Percentiles rank a stretch among this genome's conserved stretches.
These are phyloP conservation scores for Sclerodermus sp. DNA, from an alignment of 2,888 invertebrate genomes.

Conservation along the genomic window DNA sequence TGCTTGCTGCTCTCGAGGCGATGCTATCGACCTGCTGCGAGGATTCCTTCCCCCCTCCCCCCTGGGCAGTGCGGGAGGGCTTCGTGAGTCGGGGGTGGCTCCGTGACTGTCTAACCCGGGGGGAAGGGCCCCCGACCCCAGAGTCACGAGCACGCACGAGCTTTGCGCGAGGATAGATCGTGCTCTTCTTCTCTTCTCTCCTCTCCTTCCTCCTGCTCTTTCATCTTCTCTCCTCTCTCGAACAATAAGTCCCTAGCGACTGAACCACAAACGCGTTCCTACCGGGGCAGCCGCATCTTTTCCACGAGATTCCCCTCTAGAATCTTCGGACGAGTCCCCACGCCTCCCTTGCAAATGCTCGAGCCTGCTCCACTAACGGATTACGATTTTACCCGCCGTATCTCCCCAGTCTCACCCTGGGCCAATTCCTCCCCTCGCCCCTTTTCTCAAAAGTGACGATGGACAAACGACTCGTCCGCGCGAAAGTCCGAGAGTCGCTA, in stretches of 20 bases:
- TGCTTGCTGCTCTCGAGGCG: constrained; percentile 44
- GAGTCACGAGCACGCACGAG: constrained; percentile 49
- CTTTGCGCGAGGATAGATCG: constrained; percentile 36
- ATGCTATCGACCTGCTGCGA: constrained; percentile 54
- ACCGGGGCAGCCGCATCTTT: neutral
- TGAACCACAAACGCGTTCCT: neutral
- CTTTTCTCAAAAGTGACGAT: constrained; percentile 17
- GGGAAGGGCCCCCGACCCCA: constrained; percentile 23
- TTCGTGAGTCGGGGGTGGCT: constrained; percentile 34
- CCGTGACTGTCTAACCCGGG: constrained; percentile 35
- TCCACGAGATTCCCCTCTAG: neutral
- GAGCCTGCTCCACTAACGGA: neutral
- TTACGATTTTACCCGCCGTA: neutral
- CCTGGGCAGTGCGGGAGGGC: constrained; percentile 21
- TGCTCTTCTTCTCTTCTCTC: constrained; percentile 19
- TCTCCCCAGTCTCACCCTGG: constrained; percentile 3
- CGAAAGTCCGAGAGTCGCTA: too few species aligned
- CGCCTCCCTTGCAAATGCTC: neutral
- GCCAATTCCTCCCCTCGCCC: neutral
- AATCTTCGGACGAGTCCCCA: too few species aligned
- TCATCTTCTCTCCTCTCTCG: constrained; percentile 3
- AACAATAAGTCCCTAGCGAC: neutral
- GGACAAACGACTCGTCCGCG: too few species aligned
- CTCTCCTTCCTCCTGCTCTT: constrained; percentile 4
- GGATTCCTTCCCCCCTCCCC: constrained; percentile 39